Conservation (phyloP, 2,888 invertebrate species). For the Phymatocera aterrima region DNA sequence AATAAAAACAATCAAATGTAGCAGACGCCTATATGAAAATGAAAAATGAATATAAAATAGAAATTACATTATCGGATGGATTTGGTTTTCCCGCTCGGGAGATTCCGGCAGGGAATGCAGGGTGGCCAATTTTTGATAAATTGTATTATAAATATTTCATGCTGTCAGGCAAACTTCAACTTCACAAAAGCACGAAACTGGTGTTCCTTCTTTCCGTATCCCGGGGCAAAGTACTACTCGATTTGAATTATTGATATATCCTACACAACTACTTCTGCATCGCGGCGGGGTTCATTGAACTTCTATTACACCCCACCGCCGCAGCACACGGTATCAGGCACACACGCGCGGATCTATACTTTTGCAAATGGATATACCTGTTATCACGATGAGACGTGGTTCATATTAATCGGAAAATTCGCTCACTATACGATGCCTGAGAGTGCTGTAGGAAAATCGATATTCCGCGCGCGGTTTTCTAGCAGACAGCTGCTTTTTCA, state of each 20-base stretch:
- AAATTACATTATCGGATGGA: not conserved
- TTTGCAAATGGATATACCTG: not conserved
- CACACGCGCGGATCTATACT: not conserved
- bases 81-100: not conserved
- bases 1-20: too few relatives aligned
- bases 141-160: slow-evolving; percentile 18
- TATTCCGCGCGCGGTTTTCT: not conserved
- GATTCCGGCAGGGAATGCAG: not conserved
- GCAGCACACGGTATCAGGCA: not conserved
- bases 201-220: not conserved
- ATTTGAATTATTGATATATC: slow-evolving; percentile 28
- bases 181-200: not conserved
- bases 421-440: too few relatives aligned
- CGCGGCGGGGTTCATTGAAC: not conserved
- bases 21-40: not conserved
- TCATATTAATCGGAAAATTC: slow-evolving; percentile 3
- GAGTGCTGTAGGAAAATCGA: not conserved
- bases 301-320: not conserved
- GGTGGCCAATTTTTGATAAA: not conserved
- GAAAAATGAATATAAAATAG: not conserved
- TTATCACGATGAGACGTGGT: not conserved
- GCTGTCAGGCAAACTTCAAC: not conserved
- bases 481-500: not conserved
- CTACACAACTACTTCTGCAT: not conserved
- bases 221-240: not conserved